Base-by-base conservation (phyloP, 2,888 invertebrate species). In the Ellobium chinense region DNA sequence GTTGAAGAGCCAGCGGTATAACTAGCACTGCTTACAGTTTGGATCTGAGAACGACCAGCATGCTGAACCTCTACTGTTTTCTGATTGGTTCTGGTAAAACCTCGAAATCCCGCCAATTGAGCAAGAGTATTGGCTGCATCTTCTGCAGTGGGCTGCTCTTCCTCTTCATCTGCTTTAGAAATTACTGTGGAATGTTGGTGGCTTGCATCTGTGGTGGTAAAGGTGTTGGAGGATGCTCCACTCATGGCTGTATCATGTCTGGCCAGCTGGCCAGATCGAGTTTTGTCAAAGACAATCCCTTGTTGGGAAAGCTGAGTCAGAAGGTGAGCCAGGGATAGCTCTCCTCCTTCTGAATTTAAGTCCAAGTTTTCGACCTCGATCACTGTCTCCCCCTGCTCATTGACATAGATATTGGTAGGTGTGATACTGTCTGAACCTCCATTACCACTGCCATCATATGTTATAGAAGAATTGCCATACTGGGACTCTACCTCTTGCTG, bases 121-220 rank as follows among this genome's bases (percentile, higher is more conserved):
- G 83, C 81, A n/a, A 83, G 68, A 1, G 83, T 83, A 63, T 83
- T 83, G 29, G 83, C 83, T 37, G 83, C 83, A 73, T 83, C 83
- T 39, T 81, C 83, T 27, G 83, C 83, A 14, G 83, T 83, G 14
- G 83, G 79, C 56, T 78, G 83, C 31, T 69, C 66, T 39, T 74
- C 75, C 18, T 81, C 75, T 29, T 81, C 83, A 24, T 27, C 27
- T 29, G 27, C 31, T 79, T 37, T 39, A 12, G 56, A 56, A n/a
- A 18, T 36, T 0, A 29, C 14, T 34, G 34, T 37, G 24, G 27
- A 24, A 27, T 37, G 24, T 21, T 56, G 46, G 29, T 29, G 31
- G 12, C n/a, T 21, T 34, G n/a, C 58, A 58, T 77, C n/a, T 29
- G 56, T 56, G 34, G 56, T 68, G 58, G 58, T 58, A 14, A 75